These are phyloP conservation scores for Stenchaetothrips biformis DNA, from an alignment of 2,888 invertebrate genomes.

Conservation along the genomic window DNA sequence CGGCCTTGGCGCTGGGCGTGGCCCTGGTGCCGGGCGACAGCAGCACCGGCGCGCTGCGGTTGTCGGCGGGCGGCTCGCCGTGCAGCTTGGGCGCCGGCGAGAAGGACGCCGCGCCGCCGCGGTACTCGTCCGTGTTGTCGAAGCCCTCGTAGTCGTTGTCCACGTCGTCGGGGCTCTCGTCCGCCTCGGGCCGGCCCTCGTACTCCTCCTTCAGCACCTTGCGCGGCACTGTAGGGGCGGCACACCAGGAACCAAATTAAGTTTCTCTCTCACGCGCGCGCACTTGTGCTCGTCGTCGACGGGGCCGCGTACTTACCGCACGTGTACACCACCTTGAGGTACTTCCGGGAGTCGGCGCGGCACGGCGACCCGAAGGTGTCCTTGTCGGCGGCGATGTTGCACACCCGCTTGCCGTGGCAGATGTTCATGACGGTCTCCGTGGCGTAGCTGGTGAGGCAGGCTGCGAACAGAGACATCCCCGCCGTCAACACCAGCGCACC, in stretches of 20 bases:
- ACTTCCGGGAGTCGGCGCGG: slow-evolving; percentile 71
- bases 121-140: slow-evolving; percentile 47
- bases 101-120: slow-evolving; percentile 51
- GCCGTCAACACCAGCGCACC: too few relatives aligned
- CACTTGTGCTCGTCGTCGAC: neutral
- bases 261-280: neutral
- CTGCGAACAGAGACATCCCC: slow-evolving; percentile 49
- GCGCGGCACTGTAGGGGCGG: slow-evolving; percentile 62
- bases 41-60: slow-evolving; percentile 15
- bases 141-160: slow-evolving; percentile 52
- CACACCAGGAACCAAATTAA: neutral
- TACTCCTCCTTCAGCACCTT: slow-evolving; percentile 77
- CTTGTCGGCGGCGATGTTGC: slow-evolving; percentile 72
- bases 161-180: slow-evolving; percentile 52
- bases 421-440: slow-evolving; percentile 87
- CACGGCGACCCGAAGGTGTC: slow-evolving; percentile 80
- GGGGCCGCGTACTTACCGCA: slow-evolving; percentile 62
- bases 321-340: slow-evolving; percentile 80
- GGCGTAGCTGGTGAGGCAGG: slow-evolving; percentile 80
- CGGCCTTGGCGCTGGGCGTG: slow-evolving; percentile 19
- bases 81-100: slow-evolving; percentile 52
- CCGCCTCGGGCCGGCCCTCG: slow-evolving; percentile 71
- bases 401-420: slow-evolving; percentile 77
- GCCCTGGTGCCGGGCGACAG: slow-evolving; percentile 17
- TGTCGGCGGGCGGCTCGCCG: slow-evolving; percentile 42